Evolutionary conservation across 1,140 invertebrate species (phyloP).

Genomic region (Teleogryllus occipitalis): DNA sequence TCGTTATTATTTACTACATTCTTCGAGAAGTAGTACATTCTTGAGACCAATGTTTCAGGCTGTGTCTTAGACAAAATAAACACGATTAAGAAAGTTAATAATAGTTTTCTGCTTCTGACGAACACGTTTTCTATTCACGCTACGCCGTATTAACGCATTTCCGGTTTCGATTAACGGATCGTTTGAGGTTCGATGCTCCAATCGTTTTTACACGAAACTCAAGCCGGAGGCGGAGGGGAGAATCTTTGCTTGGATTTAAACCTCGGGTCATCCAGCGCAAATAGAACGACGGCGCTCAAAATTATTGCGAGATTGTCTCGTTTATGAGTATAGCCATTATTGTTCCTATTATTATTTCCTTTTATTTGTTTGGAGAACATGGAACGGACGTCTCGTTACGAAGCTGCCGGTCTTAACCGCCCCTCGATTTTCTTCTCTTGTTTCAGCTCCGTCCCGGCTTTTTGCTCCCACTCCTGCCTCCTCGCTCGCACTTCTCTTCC

Average conservation of each 20-base stretch:
- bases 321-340: neutral
- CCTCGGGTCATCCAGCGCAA: neutral
- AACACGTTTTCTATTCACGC: too few species aligned
- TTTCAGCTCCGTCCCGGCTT: neutral
- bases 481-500: neutral
- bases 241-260: neutral
- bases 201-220: too few species aligned
- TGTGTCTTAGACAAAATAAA: too few species aligned
- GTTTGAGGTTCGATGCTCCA: too few species aligned
- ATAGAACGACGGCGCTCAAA: neutral
- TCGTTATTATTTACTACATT: too few species aligned
- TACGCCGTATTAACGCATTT: too few species aligned
- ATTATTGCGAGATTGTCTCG: neutral
- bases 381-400: neutral
- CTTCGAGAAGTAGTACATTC: too few species aligned
- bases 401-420: neutral
- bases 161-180: too few species aligned
- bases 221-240: neutral
- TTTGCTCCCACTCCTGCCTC: neutral
- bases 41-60: too few species aligned
- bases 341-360: neutral
- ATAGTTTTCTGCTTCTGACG: too few species aligned
- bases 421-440: neutral
- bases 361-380: neutral
- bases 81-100: too few species aligned